Evolutionary conservation across 2,113 vertebrate species (phyloP).

Genomic region (Oostethus manadensis): DNA sequence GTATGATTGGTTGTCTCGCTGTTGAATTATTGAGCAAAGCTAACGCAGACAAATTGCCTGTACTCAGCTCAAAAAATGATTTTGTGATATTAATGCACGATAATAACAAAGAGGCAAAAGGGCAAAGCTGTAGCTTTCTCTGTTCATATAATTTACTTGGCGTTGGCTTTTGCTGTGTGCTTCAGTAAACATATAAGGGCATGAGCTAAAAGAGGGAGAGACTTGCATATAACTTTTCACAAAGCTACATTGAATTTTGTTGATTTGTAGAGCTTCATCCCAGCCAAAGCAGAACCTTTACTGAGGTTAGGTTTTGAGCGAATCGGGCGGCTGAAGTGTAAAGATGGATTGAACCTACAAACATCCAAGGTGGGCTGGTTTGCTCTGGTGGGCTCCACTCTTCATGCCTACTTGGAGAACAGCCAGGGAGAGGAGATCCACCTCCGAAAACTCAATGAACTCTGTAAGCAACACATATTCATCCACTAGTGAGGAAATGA

Average conservation of each 20-base stretch:
- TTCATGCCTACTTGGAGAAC: conserved; percentile 71
- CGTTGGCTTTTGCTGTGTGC: neutral
- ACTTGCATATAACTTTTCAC: neutral
- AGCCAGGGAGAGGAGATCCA: conserved; percentile 78
- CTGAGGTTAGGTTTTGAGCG: conserved; percentile 80
- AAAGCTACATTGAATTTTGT: neutral
- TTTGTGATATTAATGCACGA: neutral
- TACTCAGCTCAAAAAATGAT: neutral
- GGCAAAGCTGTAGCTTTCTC: conserved; percentile 1
- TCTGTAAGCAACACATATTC: conserved; percentile 76
- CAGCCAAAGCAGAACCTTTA: conserved; percentile 75
- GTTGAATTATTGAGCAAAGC: neutral
- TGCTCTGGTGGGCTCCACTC: conserved; percentile 75
- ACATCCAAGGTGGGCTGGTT: conserved; percentile 85
- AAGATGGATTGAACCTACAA: conserved; percentile 87
- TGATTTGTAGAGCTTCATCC: conserved; percentile 75
- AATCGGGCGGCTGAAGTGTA: conserved; percentile 83
- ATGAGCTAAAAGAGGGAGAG: neutral
- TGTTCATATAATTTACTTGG: neutral
- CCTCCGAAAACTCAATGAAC: conserved; percentile 87
- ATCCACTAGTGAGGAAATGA: neutral
- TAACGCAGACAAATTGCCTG: neutral
- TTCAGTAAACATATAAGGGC: neutral
- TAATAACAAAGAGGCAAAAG: neutral
- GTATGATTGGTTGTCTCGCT: no score